Evolutionary conservation across 2,113 vertebrate species (phyloP), one percentile per base, ranked within the genome.

Genomic region (Labrus mixtus): DNA sequence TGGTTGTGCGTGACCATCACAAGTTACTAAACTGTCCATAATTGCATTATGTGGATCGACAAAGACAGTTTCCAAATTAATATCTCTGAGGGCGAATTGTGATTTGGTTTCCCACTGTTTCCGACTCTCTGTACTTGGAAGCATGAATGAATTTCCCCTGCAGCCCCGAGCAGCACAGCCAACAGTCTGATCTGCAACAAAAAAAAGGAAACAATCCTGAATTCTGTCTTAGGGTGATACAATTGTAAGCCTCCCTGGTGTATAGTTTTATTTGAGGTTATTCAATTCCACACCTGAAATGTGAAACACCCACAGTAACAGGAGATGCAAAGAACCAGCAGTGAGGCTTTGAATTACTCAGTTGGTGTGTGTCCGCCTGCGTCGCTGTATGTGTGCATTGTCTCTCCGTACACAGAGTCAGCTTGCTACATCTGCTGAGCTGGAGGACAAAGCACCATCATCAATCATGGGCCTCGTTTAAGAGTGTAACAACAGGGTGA

Each of bases 21-120:
- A 67, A 50, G 55, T 68, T 25, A 63, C 76, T 56, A 43, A 73
- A 72, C 72, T 73, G 67, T 73, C 65, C 46, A 68, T 54, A 81
- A 79, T 67, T 78, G 16, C 20, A 73, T 78, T 83, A 81, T 75
- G 64, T 36, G 76, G 81, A 74, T 85, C 86, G 72, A 74, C 84
- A 86, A 81, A 83, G 68, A 33, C 39, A 17, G 55, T 69, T 51
- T 65, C 67, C 67, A 61, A 62, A 65, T 68, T 8, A 45, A 53
- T 60, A 23, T 59, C 64, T 69, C 58, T 1, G 45, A 74, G 76
- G 68, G 78, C 45, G 43, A 45, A 22, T 41, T 61, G 58, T 63
- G 66, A 51, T 81, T 79, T 61, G 66, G 50, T 58, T 45, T 66
- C 79, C 53, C 73, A 73, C 48, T 36, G 46, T 59, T 76, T 59